Conservation (phyloP, 2,888 invertebrate genomes). For the Dendrolimus pini region DNA sequence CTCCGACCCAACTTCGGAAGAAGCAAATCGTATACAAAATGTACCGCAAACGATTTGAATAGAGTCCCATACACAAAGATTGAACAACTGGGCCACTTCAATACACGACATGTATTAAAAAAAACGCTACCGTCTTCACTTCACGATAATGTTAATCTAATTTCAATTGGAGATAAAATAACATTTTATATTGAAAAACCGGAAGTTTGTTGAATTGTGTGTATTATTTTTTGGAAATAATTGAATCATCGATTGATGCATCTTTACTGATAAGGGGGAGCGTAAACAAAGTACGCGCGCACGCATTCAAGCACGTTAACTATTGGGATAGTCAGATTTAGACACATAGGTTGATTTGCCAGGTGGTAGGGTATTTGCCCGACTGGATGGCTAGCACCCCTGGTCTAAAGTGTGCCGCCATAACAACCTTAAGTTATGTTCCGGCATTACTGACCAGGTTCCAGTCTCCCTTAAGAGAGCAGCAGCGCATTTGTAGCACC, state of each 20-base stretch:
- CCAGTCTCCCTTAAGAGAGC: too few species aligned
- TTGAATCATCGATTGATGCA: neutral
- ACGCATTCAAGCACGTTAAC: neutral
- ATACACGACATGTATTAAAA: neutral
- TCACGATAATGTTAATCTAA: too few species aligned
- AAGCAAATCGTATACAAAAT: neutral
- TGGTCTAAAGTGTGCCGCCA: too few species aligned
- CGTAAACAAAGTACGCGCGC: neutral
- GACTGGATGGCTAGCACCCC: too few species aligned
- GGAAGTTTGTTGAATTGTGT: neutral
- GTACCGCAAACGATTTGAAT: neutral
- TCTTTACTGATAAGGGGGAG: neutral
- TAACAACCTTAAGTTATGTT: too few species aligned
- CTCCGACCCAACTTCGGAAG: neutral
- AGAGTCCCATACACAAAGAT: neutral
- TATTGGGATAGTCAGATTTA: too few species aligned
- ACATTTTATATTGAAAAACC: neutral
- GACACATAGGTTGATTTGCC: too few species aligned
- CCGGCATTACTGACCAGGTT: too few species aligned
- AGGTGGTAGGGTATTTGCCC: too few species aligned
- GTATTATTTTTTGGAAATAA: neutral
- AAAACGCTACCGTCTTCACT: too few species aligned
- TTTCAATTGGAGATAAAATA: neutral
- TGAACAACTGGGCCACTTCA: neutral
- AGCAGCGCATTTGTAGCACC: too few species aligned